phyloP scores from a whole-genome alignment of 2,797 vertebrate species.

The Lemur catta region DNA sequence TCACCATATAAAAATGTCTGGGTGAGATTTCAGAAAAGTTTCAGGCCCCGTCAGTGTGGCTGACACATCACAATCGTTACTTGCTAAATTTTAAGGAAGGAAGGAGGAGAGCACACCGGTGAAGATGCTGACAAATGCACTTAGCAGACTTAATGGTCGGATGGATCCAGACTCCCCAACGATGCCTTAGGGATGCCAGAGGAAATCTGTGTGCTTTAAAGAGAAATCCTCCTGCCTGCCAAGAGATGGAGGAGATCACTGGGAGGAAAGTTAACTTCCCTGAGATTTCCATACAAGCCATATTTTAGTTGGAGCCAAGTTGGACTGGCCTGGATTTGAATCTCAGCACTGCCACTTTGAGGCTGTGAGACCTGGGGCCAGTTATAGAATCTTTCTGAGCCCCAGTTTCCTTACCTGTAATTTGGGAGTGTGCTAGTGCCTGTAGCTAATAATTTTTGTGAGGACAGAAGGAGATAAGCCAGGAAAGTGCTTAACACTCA shows the following conservation, averaged over 20 bases:
- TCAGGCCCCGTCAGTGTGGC: neutral
- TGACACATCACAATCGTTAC: neutral
- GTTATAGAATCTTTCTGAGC: neutral
- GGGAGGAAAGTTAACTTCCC: neutral
- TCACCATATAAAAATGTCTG: neutral
- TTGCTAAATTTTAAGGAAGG: neutral
- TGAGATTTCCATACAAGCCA: neutral
- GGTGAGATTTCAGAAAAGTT: neutral
- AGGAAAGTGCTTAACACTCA: neutral
- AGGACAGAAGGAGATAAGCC: neutral
- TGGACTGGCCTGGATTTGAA: neutral
- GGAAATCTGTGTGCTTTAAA: constrained; percentile 3
- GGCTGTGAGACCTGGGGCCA: neutral
- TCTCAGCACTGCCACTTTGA: neutral
- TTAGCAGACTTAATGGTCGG: neutral
- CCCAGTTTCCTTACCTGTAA: neutral
- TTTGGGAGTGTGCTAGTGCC: neutral
- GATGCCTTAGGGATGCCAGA: neutral
- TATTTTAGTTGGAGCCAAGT: neutral
- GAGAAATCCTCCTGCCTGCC: neutral
- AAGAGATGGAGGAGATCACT: neutral
- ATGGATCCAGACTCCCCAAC: neutral
- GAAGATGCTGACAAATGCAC: neutral
- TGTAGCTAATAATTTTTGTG: neutral
- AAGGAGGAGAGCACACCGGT: neutral